phyloP scores from a whole-genome alignment of 2,797 vertebrate genomes.

The Clarias platycephalus region DNA sequence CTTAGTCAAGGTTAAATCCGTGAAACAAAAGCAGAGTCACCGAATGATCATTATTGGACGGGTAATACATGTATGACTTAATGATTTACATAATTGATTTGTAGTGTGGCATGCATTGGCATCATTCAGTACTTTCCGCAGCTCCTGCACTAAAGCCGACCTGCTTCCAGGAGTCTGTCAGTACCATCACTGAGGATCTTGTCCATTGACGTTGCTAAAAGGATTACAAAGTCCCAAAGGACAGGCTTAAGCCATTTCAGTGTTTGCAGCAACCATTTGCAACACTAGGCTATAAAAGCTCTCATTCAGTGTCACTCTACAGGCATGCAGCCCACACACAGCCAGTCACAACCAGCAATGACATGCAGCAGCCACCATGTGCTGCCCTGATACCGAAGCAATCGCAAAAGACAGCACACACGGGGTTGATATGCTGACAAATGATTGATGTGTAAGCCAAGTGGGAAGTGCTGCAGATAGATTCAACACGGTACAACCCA shows the following conservation, averaged over 20 bases:
- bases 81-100: not conserved
- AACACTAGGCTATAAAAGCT: constrained; percentile 30
- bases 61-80: not conserved
- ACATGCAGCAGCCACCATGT: constrained; percentile 15
- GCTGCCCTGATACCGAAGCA: constrained; percentile 12
- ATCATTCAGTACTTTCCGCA: constrained; percentile 1
- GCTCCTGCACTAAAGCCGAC: constrained; percentile 23
- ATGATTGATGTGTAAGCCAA: constrained; percentile 1
- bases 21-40: not conserved
- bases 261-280: constrained; percentile 36
- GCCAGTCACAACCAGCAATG: not conserved
- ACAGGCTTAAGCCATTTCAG: constrained; percentile 39
- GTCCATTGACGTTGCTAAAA: constrained; percentile 43
- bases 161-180: constrained; percentile 32
- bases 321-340: constrained; percentile 32
- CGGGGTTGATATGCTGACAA: not conserved
- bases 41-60: not conserved
- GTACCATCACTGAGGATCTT: constrained; percentile 33
- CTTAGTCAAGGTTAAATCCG: constrained; percentile 48
- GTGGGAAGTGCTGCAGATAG: not conserved
- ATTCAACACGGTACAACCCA: not conserved
- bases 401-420: not conserved
- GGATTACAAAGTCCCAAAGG: constrained; percentile 51
- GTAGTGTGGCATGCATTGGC: not conserved
- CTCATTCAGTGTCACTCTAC: constrained; percentile 30